These are phyloP conservation scores for Rhagonycha lutea DNA, from an alignment of 2,888 invertebrate genomes.

Conservation along the genomic window DNA sequence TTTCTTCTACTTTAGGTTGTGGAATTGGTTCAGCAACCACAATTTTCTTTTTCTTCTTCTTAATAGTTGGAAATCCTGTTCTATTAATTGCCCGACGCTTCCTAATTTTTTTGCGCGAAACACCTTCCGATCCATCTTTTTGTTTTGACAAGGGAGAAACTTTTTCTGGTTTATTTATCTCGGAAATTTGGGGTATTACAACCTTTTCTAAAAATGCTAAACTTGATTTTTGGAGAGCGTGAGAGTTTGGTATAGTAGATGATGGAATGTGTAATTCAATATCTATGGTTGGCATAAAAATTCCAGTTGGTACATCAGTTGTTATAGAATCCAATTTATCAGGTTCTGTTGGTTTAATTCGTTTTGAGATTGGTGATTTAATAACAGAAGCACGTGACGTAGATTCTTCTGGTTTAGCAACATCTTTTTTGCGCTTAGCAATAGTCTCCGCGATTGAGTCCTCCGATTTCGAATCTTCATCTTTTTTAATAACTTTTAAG, in stretches of 20 bases:
- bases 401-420: conserved; percentile 37
- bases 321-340: conserved; percentile 52
- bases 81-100: conserved; percentile 81
- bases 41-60: conserved; percentile 77
- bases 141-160: not conserved
- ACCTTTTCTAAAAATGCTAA: not conserved
- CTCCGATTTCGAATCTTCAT: not conserved
- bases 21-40: conserved; percentile 11
- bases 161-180: not conserved
- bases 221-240: conserved; percentile 1
- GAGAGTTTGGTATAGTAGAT: conserved; percentile 18
- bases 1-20: conserved; percentile 1
- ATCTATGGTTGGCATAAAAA: conserved; percentile 72
- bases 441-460: not conserved
- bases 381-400: conserved; percentile 62
- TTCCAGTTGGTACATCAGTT: conserved; percentile 63
- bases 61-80: conserved; percentile 85
- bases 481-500: not conserved
- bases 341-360: conserved; percentile 55
- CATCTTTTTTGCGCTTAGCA: conserved; percentile 9
- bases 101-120: conserved; percentile 55
- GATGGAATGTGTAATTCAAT: conserved; percentile 61
- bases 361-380: conserved; percentile 62
- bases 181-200: not conserved
- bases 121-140: conserved; percentile 30